Percentiles rank a stretch among this genome's conserved stretches.
Conservation (phyloP, 2,113 vertebrate species). For the Pagrus major region DNA sequence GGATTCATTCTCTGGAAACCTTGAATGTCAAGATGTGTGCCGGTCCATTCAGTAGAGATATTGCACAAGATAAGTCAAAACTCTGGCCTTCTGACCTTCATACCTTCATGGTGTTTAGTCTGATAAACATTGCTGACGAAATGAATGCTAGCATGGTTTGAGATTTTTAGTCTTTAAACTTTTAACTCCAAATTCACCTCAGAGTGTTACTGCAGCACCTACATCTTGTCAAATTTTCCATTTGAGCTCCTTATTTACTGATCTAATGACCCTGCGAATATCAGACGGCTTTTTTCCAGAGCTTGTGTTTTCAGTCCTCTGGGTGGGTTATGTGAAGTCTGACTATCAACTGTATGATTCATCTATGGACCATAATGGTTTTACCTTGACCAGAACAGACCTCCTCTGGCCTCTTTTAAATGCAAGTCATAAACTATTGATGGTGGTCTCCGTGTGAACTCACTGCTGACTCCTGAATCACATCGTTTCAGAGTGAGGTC, state of each 20-base stretch:
- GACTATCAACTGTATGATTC: slow-evolving; percentile 10
- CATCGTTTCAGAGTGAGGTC: slow-evolving; percentile 59
- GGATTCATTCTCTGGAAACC: background rate
- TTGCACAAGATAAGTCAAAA: background rate
- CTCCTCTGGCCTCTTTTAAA: slow-evolving; percentile 25
- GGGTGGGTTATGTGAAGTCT: background rate
- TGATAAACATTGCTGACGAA: background rate
- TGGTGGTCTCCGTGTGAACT: slow-evolving; percentile 57
- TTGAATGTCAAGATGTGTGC: background rate
- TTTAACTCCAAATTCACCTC: background rate
- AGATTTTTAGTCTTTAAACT: background rate
- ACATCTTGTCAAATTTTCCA: slow-evolving; percentile 13
- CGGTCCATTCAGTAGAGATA: background rate
- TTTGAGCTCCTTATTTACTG: background rate
- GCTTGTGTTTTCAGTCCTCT: background rate
- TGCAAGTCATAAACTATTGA: slow-evolving; percentile 56
- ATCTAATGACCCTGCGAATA: background rate
- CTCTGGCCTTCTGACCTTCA: background rate
- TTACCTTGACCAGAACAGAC: slow-evolving; percentile 27
- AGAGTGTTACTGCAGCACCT: background rate
- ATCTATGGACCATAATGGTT: slow-evolving; percentile 32
- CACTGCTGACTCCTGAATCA: slow-evolving; percentile 48
- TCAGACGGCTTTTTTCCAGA: slow-evolving; percentile 6
- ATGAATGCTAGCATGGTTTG: background rate
- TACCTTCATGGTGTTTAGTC: background rate